Evolutionary conservation across 2,113 vertebrate species (phyloP).

Genomic region (Equus przewalskii): DNA sequence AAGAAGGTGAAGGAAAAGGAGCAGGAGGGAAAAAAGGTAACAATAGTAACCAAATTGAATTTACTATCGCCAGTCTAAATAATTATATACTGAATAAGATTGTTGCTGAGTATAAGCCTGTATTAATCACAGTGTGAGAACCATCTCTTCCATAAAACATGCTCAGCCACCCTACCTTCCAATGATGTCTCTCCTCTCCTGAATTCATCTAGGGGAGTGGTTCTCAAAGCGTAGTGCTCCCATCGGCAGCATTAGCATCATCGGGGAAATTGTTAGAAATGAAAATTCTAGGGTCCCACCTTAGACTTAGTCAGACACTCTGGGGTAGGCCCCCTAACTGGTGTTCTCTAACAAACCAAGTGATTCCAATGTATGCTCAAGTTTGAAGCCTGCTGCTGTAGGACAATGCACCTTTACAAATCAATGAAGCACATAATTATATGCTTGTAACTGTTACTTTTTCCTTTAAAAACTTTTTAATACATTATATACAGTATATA

Average conservation of each 20-base stretch:
- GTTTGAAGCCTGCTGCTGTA: background rate
- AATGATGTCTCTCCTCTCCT: background rate
- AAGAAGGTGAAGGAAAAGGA: background rate
- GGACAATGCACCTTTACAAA: background rate
- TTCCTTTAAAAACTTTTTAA: background rate
- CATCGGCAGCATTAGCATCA: background rate
- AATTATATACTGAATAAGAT: background rate
- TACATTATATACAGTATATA: background rate
- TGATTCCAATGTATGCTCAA: background rate
- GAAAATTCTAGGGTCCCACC: background rate
- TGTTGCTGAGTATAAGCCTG: background rate
- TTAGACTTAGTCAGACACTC: background rate
- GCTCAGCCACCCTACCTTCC: background rate
- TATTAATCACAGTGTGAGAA: background rate
- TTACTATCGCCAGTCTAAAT: background rate
- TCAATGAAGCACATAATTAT: background rate
- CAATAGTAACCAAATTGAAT: background rate
- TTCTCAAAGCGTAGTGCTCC: background rate
- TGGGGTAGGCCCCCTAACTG: accelerated
- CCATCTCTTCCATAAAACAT: background rate
- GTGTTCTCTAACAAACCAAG: background rate
- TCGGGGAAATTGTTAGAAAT: background rate
- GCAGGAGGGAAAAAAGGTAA: background rate
- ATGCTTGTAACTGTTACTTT: background rate
- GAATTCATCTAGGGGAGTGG: background rate